These are phyloP conservation scores for Zaprionus kolodkinae DNA, from an alignment of 1,140 invertebrate species.

Conservation along the genomic window DNA sequence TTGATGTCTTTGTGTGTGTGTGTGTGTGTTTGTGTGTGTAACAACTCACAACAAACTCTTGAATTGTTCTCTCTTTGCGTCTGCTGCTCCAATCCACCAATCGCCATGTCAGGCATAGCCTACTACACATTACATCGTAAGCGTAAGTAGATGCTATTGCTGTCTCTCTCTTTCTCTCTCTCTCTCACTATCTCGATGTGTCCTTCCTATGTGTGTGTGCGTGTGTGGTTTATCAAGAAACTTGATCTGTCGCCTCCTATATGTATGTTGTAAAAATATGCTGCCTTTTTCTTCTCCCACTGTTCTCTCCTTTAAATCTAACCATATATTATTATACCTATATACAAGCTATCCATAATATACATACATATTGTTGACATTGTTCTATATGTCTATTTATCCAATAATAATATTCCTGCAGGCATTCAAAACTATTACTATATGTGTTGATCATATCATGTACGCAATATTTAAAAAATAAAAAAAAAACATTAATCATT, in stretches of 20 bases:
- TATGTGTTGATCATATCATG: not conserved
- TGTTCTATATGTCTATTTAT: conserved; percentile 26
- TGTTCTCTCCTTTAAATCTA: conserved; percentile 1
- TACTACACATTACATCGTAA: conserved; percentile 67
- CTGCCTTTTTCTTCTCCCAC: conserved; percentile 7
- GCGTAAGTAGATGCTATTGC: conserved; percentile 68
- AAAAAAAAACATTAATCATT: not conserved
- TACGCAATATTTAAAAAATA: not conserved
- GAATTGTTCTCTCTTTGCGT: conserved; percentile 71
- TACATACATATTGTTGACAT: not conserved
- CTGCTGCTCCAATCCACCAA: conserved; percentile 58
- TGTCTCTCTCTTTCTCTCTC: conserved; percentile 24
- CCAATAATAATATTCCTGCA: conserved; percentile 6
- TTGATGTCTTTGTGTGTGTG: conserved; percentile 39
- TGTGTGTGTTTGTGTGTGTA: conserved; percentile 43
- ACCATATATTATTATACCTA: not conserved
- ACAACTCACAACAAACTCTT: conserved; percentile 52
- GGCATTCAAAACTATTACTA: not conserved
- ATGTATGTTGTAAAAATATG: conserved; percentile 18
- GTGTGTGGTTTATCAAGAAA: not conserved
- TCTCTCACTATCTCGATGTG: conserved; percentile 28
- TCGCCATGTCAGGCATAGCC: conserved; percentile 54
- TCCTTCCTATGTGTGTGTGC: conserved; percentile 31
- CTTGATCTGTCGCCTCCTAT: conserved; percentile 1
- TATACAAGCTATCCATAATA: not conserved